Conservation (phyloP, 2,113 vertebrate species). For the Tragulus kanchil region DNA sequence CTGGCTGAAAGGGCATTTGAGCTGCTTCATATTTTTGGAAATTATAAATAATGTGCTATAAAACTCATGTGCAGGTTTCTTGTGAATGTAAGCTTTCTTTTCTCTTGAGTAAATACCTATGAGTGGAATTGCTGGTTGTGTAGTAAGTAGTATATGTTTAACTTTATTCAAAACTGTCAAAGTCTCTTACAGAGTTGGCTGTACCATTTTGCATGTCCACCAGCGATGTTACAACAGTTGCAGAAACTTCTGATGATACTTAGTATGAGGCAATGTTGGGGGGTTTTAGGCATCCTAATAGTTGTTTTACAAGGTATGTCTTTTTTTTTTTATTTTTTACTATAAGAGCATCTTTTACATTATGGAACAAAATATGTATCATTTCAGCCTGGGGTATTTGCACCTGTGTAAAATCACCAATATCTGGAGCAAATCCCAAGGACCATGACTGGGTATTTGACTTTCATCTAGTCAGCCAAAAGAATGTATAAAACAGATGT, state of each 20-base stretch:
- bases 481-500: not conserved
- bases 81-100: not conserved
- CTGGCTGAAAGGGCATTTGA: not conserved
- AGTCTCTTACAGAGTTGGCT: not conserved
- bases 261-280: not conserved
- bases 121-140: not conserved
- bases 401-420: not conserved
- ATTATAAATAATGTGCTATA: conserved; percentile 19
- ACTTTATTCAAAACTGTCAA: conserved; percentile 32
- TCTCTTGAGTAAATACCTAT: not conserved
- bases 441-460: not conserved
- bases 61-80: not conserved
- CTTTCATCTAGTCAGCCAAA: not conserved
- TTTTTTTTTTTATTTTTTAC: not conserved
- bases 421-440: not conserved
- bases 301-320: not conserved
- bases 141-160: not conserved
- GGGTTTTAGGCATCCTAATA: not conserved
- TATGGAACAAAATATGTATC: conserved; percentile 5
- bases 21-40: not conserved
- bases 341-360: not conserved
- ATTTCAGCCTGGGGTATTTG: not conserved
- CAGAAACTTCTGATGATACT: not conserved
- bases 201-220: not conserved
- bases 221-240: not conserved